These are phyloP conservation scores for Pachycephus smyrnensis DNA, from an alignment of 2,888 invertebrate species.

Conservation along the genomic window DNA sequence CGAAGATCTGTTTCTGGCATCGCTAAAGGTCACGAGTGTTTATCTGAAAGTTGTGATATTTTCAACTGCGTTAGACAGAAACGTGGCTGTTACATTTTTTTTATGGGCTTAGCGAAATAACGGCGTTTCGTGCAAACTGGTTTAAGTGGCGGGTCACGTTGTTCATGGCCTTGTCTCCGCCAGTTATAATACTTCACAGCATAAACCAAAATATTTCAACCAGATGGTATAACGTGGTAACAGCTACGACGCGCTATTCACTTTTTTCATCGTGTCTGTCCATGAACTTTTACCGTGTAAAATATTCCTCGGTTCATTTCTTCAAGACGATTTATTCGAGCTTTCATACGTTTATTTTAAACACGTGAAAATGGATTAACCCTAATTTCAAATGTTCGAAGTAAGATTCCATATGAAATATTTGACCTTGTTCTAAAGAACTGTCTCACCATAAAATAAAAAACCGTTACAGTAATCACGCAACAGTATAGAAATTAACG, in stretches of 20 bases:
- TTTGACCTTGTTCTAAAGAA: too few relatives aligned
- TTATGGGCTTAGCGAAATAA: constrained; percentile 43
- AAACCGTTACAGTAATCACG: too few relatives aligned
- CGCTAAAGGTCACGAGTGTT: background rate
- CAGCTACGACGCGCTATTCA: background rate
- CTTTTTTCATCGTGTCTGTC: background rate
- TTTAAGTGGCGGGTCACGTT: constrained; percentile 36
- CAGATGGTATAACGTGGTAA: background rate
- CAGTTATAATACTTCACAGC: constrained; percentile 43
- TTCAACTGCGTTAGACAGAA: constrained; percentile 43
- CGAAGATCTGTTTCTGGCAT: too few relatives aligned
- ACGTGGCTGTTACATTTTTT: constrained; percentile 41
- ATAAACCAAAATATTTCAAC: constrained; percentile 28
- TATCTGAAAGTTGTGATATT: constrained; percentile 23
- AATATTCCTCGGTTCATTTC: too few relatives aligned
- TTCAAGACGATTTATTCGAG: too few relatives aligned
- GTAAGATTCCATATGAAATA: too few relatives aligned
- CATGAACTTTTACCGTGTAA: too few relatives aligned
- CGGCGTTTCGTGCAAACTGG: constrained; percentile 30
- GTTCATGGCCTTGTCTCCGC: constrained; percentile 43
- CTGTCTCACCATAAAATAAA: too few relatives aligned
- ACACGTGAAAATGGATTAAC: too few relatives aligned
- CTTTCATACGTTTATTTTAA: too few relatives aligned
- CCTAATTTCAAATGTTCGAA: too few relatives aligned
- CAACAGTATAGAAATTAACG: too few relatives aligned